Base-by-base conservation (phyloP, 2,797 vertebrate species). In the Adrianichthys oophorus region DNA sequence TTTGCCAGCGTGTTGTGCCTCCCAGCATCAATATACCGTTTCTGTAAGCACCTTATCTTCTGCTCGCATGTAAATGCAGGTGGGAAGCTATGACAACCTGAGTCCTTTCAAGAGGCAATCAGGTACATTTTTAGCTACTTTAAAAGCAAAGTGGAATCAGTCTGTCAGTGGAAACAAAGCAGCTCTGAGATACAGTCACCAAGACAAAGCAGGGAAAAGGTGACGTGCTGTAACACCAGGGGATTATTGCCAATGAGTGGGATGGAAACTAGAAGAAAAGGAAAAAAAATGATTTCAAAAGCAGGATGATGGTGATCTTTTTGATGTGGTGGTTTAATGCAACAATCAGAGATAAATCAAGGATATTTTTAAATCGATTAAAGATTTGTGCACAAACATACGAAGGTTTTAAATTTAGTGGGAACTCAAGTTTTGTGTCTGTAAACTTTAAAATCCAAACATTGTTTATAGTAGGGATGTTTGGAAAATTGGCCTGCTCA, bases 101-200 rank as follows among this genome's bases (percentile, higher is more conserved):
- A 32, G 7, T 15, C 37, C 19, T 47, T 14, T 55, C 29, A 26
- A 50, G 18, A 48, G 40, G 29, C 41, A 32, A 54, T 52, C 42
- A 1, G 18, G 45, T 16, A 15, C 42, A 12, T 40, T 51, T 45
- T 56, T 7, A 62, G 21, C 43, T 44, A 43, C 48, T 53, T 41
- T 23, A 41, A 44, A 12, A 23, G 24, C 46, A 32, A 18, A 18
- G 52, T 21, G 4, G 26, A 41, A 2, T 43, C 26, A 29, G 37
- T 18, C 50, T 41, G 52, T 48, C 46, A 40, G 19, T n/a, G 15
- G 21, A 54, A 54, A 67, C 8, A 58, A 56, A 47, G 48, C 29
- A 19, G 42, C 6, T 37, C 15, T 4, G 15, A 47, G 24, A 58
- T 42, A 42, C 17, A 55, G 29, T 40, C 53, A 15, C 1, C 0